Evolutionary conservation across 2,797 vertebrate genomes (phyloP).

Genomic region (Acanthis flammea): DNA sequence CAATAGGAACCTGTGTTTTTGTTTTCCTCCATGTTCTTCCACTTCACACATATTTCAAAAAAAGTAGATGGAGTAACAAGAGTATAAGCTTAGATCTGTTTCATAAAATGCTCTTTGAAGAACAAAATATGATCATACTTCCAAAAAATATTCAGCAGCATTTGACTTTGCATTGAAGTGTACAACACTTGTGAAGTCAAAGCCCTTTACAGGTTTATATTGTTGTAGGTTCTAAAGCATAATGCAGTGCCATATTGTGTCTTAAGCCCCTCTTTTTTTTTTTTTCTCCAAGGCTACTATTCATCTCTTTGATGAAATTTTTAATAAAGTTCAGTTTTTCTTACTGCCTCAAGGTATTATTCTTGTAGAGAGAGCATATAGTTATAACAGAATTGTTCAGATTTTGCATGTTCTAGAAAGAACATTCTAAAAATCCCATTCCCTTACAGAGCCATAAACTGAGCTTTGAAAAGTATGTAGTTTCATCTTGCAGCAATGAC

Average conservation of each 20-base stretch:
- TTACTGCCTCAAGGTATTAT: conserved; percentile 36
- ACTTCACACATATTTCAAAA: not conserved
- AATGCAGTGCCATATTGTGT: not conserved
- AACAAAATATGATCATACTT: not conserved
- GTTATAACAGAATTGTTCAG: not conserved
- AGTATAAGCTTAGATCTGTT: not conserved
- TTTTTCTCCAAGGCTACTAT: not conserved
- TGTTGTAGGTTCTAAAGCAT: not conserved
- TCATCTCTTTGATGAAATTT: conserved; percentile 31
- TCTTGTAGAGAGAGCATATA: not conserved
- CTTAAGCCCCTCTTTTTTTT: not conserved
- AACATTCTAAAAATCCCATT: not conserved
- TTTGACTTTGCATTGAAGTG: conserved; percentile 7
- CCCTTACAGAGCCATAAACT: not conserved
- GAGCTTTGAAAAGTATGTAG: not conserved
- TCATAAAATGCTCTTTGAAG: conserved; percentile 15
- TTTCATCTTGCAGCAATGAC: conserved; percentile 7
- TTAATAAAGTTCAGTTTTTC: conserved; percentile 43
- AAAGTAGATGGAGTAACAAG: not conserved
- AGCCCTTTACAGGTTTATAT: not conserved
- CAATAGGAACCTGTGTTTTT: not conserved
- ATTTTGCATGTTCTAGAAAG: not conserved
- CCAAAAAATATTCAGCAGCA: not conserved
- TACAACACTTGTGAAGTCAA: not conserved
- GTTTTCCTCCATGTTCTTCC: not conserved